phyloP scores from a whole-genome alignment of 2,113 vertebrate species.

The Apodemus speciosus region DNA sequence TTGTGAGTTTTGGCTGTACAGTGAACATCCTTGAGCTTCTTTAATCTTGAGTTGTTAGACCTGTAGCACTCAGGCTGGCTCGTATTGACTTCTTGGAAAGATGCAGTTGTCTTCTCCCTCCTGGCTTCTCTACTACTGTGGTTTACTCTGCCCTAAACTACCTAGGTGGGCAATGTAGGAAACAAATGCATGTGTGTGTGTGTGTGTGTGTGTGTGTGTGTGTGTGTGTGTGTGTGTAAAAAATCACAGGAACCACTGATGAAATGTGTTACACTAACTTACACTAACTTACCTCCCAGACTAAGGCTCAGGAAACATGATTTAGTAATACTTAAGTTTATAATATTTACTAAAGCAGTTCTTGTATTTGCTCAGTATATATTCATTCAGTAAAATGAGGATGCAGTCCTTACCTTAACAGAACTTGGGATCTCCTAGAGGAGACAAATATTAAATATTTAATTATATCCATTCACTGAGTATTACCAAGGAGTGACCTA shows the following conservation, averaged over 20 bases:
- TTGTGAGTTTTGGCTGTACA: not conserved
- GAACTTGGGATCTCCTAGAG: not conserved
- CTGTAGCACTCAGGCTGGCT: not conserved
- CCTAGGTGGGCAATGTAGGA: not conserved
- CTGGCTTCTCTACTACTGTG: not conserved
- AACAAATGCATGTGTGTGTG: not conserved
- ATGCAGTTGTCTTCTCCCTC: not conserved
- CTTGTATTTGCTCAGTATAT: constrained; percentile 4
- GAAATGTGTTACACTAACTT: not conserved
- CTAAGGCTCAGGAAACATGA: not conserved
- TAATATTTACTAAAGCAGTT: constrained; percentile 2
- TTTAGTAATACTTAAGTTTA: not conserved
- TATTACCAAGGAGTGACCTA: not conserved
- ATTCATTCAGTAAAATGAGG: constrained; percentile 25
- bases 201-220: not conserved
- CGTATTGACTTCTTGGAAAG: not conserved
- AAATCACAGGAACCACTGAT: not conserved
- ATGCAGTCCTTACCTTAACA: not conserved
- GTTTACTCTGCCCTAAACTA: not conserved
- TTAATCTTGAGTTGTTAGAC: not conserved
- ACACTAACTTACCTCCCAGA: not conserved
- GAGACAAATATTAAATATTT: constrained; percentile 38
- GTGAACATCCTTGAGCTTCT: not conserved
- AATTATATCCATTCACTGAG: not conserved
- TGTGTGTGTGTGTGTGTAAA: not conserved